Conservation (phyloP, 35 echinoderm and acorn worm species). For the Stichopus chloronotus region DNA sequence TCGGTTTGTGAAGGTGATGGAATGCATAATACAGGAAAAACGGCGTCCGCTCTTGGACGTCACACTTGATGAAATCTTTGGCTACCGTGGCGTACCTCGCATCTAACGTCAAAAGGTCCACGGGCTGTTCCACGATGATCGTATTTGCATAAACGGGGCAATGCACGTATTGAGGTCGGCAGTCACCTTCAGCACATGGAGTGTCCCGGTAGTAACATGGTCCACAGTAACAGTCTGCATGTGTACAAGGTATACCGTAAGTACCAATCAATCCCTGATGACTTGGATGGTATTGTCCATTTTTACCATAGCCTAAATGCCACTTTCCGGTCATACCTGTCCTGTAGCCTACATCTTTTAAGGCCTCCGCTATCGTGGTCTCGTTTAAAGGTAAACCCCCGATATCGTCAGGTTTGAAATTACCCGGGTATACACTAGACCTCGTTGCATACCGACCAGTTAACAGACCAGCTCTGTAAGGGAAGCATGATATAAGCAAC, state of each 20-base stretch:
- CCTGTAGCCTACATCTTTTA: slow-evolving; percentile 60
- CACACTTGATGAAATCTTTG: slow-evolving; percentile 43
- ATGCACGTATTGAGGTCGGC: slow-evolving; percentile 25
- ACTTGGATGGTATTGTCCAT: slow-evolving; percentile 41
- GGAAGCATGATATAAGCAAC: no score
- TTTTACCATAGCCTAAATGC: slow-evolving; percentile 73
- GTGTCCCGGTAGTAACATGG: slow-evolving; percentile 70
- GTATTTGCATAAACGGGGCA: slow-evolving; percentile 74
- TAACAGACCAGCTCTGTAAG: slow-evolving; percentile 58
- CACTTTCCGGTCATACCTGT: slow-evolving; percentile 72
- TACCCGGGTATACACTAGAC: slow-evolving; percentile 56
- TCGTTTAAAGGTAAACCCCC: slow-evolving; percentile 56
- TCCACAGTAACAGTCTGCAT: slow-evolving; percentile 61
- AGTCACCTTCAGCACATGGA: slow-evolving; percentile 41
- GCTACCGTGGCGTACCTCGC: slow-evolving; percentile 48
- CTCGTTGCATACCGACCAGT: slow-evolving; percentile 65
- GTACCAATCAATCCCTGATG: slow-evolving; percentile 62
- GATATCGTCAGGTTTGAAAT: slow-evolving; percentile 54
- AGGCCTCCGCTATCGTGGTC: slow-evolving; percentile 60
- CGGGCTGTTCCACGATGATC: slow-evolving; percentile 71
- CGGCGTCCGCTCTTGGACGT: slow-evolving; percentile 33
- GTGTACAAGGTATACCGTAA: slow-evolving; percentile 60
- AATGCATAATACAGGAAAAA: slow-evolving; percentile 87
- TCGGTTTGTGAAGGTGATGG: slow-evolving; percentile 70
- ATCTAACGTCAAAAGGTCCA: slow-evolving; percentile 61